A percentile compares a stretch with the other conserved stretches of the same genome.
phyloP scores from a whole-genome alignment of 2,888 invertebrate species.

The Parnassius apollo region DNA sequence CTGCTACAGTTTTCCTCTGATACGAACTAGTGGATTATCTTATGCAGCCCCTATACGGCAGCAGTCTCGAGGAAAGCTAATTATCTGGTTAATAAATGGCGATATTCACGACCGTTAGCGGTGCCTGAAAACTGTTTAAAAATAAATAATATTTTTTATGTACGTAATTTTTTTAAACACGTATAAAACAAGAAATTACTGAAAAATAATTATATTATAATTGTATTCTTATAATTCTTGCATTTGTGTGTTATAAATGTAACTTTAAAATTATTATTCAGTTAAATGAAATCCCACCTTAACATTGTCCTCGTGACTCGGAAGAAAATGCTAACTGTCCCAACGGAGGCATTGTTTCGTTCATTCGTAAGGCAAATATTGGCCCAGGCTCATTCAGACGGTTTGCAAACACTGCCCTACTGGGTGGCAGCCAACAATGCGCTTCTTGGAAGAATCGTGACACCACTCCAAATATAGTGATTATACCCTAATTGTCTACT shows the following conservation, averaged over 20 bases:
- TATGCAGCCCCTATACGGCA: no score
- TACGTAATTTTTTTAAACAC: no score
- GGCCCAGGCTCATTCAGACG: constrained; percentile 65
- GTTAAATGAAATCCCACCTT: constrained; percentile 41
- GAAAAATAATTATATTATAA: not conserved
- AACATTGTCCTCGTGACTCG: constrained; percentile 54
- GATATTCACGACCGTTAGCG: no score
- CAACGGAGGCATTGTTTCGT: constrained; percentile 73
- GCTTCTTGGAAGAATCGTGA: constrained; percentile 72
- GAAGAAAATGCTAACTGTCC: constrained; percentile 72
- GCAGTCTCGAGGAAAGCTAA: no score
- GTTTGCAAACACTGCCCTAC: constrained; percentile 75
- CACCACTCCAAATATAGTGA: constrained; percentile 76
- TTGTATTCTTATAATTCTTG: not conserved
- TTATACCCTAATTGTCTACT: constrained; percentile 73
- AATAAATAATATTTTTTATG: no score
- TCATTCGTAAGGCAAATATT: constrained; percentile 78
- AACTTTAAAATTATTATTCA: not conserved
- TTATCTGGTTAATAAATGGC: no score
- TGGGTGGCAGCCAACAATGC: constrained; percentile 74
- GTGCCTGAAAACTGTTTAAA: no score
- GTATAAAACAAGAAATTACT: no score
- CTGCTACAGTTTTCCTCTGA: no score
- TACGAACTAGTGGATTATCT: no score
- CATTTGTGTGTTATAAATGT: not conserved